A percentile compares a stretch with the other conserved stretches of the same genome.
phyloP scores from a whole-genome alignment of 1,140 invertebrate species.

The Ganaspis sp. region DNA sequence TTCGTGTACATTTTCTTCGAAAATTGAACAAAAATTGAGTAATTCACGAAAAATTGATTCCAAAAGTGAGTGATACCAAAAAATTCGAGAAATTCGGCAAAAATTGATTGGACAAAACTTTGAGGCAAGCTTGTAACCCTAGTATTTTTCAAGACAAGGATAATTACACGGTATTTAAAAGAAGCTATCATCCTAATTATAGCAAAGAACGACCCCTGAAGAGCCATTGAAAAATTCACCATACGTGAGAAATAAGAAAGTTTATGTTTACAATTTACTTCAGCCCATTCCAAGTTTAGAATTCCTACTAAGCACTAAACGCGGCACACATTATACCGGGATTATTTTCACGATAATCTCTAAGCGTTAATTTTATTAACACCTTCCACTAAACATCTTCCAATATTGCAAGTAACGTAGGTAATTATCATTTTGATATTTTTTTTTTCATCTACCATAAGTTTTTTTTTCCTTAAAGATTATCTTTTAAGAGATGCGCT shows the following conservation, averaged over 20 bases:
- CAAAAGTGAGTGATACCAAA: too few relatives aligned
- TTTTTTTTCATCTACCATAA: slow-evolving; percentile 41
- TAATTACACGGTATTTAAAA: slow-evolving; percentile 5
- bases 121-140: not conserved
- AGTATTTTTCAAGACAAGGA: not conserved
- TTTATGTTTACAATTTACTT: not conserved
- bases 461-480: slow-evolving; percentile 53
- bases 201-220: slow-evolving; percentile 6
- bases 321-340: slow-evolving; percentile 14
- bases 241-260: not conserved
- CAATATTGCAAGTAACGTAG: slow-evolving; percentile 49
- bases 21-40: too few relatives aligned
- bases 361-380: slow-evolving; percentile 49
- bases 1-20: not conserved
- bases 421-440: slow-evolving; percentile 31
- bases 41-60: too few relatives aligned
- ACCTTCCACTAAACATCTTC: slow-evolving; percentile 31
- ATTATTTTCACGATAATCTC: slow-evolving; percentile 22
- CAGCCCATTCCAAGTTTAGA: not conserved
- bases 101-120: not conserved
- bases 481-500: slow-evolving; percentile 68
- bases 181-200: slow-evolving; percentile 21
- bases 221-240: not conserved
- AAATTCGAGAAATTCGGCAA: not conserved
- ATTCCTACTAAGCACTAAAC: slow-evolving; percentile 22